Evolutionary conservation across 2,113 vertebrate species (phyloP).

Genomic region (Panthera tigris): DNA sequence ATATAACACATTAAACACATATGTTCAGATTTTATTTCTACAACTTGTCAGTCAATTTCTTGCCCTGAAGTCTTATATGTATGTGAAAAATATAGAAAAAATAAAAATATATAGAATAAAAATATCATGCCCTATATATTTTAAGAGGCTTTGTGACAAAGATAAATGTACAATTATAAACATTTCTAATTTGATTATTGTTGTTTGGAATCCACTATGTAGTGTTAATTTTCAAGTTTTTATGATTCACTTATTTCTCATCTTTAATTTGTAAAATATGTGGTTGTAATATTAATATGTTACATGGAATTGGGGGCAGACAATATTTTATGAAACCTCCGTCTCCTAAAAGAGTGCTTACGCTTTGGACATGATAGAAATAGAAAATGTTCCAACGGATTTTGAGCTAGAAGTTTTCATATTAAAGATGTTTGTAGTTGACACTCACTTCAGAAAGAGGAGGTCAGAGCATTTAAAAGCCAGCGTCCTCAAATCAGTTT

Average conservation of each 20-base stretch:
- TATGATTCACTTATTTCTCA: not conserved
- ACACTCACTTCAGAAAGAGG: slow-evolving; percentile 12
- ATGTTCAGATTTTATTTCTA: slow-evolving; percentile 2
- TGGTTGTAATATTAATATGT: slow-evolving; percentile 20
- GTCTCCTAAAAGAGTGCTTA: slow-evolving; percentile 54
- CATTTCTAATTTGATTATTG: not conserved
- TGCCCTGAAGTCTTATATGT: not conserved
- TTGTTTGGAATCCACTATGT: not conserved
- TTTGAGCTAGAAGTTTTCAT: not conserved
- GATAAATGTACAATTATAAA: not conserved
- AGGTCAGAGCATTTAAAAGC: slow-evolving; percentile 50
- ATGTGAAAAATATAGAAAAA: not conserved
- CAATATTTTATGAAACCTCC: slow-evolving; percentile 31
- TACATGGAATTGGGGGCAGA: slow-evolving; percentile 31
- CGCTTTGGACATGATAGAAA: slow-evolving; percentile 26
- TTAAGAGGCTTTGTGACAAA: not conserved
- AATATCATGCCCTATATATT: not conserved
- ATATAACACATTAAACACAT: not conserved
- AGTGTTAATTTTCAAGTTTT: not conserved
- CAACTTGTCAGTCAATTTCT: not conserved
- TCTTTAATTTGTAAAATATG: not conserved
- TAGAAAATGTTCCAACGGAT: not conserved
- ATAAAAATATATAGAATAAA: not conserved
- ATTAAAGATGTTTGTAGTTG: slow-evolving; percentile 36
- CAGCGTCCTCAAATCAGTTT: not conserved